These are phyloP conservation scores for Drosophila kambysellisi DNA, from an alignment of 2,888 invertebrate species.

Conservation along the genomic window DNA sequence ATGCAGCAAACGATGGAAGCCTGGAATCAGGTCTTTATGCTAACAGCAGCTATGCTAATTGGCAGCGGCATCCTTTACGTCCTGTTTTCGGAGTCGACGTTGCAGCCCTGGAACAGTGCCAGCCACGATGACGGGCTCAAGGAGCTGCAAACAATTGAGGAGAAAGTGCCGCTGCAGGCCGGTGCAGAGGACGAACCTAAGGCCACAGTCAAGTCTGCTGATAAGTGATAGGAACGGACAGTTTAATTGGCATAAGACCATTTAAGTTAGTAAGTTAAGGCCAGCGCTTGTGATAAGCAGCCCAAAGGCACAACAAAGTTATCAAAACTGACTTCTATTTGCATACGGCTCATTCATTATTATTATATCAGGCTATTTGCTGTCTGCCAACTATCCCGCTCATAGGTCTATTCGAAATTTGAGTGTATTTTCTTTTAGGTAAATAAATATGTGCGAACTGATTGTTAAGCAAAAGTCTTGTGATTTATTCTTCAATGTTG, in stretches of 20 bases:
- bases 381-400: neutral
- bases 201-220: conserved; percentile 33
- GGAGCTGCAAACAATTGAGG: conserved; percentile 73
- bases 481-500: conserved; percentile 17
- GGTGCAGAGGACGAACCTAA: conserved; percentile 4
- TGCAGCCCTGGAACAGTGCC: conserved; percentile 87
- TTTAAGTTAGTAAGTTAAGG: conserved; percentile 64
- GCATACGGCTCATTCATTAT: conserved; percentile 16
- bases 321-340: conserved; percentile 38
- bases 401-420: neutral
- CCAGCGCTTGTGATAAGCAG: conserved; percentile 44
- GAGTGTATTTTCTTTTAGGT: conserved; percentile 8
- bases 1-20: conserved; percentile 87
- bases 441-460: conserved; percentile 41
- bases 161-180: conserved; percentile 51
- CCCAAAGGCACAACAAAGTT: conserved; percentile 32
- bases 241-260: conserved; percentile 61
- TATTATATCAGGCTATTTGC: neutral
- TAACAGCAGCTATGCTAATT: conserved; percentile 86
- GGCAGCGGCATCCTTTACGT: conserved; percentile 86
- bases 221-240: conserved; percentile 44
- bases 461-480: conserved; percentile 22
- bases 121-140: conserved; percentile 64
- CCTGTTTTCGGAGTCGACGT: conserved; percentile 86
- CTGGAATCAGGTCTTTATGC: conserved; percentile 88